Conservation (phyloP, 2,113 vertebrate species). For the Dasyornis broadbenti region DNA sequence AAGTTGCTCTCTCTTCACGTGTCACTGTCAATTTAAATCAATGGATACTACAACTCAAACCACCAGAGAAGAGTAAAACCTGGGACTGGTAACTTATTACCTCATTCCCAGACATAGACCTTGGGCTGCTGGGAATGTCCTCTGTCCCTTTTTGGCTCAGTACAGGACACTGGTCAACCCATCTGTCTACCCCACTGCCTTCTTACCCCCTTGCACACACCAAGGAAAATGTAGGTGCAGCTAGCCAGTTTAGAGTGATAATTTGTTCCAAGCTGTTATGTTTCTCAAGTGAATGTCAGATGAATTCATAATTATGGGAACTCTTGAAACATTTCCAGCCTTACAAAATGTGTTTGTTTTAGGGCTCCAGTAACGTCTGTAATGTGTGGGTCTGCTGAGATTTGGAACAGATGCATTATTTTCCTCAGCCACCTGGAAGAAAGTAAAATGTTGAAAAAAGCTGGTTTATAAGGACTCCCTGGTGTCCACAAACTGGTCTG, state of each 20-base stretch:
- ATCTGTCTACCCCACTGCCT: background rate
- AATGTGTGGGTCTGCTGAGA: constrained; percentile 35
- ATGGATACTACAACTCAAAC: background rate
- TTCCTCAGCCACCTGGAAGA: constrained; percentile 58
- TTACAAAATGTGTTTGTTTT: constrained; percentile 37
- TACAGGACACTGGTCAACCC: background rate
- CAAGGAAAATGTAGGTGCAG: background rate
- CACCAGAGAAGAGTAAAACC: background rate
- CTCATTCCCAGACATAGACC: background rate
- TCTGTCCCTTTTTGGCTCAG: background rate
- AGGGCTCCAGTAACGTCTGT: background rate
- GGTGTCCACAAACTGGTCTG: background rate
- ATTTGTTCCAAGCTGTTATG: background rate
- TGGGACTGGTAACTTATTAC: background rate
- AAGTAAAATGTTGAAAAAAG: constrained; percentile 43
- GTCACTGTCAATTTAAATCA: background rate
- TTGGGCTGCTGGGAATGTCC: background rate
- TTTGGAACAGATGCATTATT: constrained; percentile 56
- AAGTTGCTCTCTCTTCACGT: background rate
- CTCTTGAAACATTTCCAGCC: constrained; percentile 46
- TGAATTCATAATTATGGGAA: constrained; percentile 35
- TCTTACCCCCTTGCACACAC: background rate
- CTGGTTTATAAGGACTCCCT: constrained; percentile 26
- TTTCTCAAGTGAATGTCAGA: constrained; percentile 12
- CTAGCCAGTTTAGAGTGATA: background rate